phyloP scores from a whole-genome alignment of 2,888 invertebrate species.

The Harpagoxenus sublaevis region DNA sequence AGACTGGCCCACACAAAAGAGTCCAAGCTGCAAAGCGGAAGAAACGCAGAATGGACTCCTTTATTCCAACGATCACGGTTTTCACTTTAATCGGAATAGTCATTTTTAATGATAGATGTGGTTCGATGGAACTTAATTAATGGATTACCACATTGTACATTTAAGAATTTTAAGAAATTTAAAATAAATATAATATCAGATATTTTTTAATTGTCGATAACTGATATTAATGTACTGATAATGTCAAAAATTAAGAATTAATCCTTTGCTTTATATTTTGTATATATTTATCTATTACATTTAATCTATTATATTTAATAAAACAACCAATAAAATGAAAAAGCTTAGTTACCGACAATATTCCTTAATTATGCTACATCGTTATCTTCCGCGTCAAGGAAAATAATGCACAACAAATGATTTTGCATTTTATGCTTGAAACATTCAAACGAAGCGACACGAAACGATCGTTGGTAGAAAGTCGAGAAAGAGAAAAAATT shows the following conservation, averaged over 20 bases:
- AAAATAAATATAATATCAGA: not conserved
- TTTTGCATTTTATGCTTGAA: constrained; percentile 33
- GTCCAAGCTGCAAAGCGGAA: constrained; percentile 23
- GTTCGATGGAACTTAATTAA: not conserved
- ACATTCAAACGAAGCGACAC: constrained; percentile 26
- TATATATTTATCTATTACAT: not conserved
- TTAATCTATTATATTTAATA: not conserved
- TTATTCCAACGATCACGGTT: constrained; percentile 20
- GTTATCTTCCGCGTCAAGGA: not conserved
- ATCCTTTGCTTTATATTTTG: not conserved
- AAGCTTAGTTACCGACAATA: not conserved
- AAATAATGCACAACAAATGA: constrained; percentile 25
- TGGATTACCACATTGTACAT: not conserved
- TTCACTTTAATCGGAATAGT: not conserved
- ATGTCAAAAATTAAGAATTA: not conserved
- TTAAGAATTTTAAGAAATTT: not conserved
- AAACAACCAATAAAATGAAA: not conserved
- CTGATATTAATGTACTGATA: not conserved
- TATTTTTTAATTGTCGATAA: not conserved
- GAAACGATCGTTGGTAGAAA: constrained; percentile 52
- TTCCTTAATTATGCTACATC: not conserved
- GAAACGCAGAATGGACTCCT: constrained; percentile 6
- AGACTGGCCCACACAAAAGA: constrained; percentile 24
- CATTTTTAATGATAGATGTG: not conserved
- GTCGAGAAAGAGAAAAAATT: constrained; percentile 57